Conservation (phyloP, 2,888 invertebrate genomes). For the Hermaeophaga mercurialis region DNA sequence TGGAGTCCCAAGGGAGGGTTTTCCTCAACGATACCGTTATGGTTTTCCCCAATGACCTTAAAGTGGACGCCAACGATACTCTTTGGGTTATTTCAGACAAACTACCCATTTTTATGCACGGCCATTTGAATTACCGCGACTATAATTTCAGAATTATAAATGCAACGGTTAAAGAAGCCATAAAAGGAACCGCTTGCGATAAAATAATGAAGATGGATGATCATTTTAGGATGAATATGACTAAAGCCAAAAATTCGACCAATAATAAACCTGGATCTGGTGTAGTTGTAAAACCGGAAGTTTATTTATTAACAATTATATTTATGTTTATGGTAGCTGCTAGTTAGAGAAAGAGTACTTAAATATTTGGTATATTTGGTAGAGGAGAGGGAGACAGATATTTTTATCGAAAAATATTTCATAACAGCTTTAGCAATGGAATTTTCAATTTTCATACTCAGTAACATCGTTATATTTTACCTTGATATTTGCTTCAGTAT, state of each 20-base stretch:
- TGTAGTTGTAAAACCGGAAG: not conserved
- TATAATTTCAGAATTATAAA: slow-evolving; percentile 75
- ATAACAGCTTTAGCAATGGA: no score
- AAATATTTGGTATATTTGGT: not conserved
- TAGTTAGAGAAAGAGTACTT: not conserved
- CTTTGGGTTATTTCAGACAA: slow-evolving; percentile 78
- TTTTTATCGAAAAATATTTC: no score
- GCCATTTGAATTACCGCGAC: slow-evolving; percentile 64
- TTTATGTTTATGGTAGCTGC: not conserved
- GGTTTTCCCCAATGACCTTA: slow-evolving; percentile 77
- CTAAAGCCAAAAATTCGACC: not conserved
- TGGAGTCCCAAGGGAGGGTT: slow-evolving; percentile 73
- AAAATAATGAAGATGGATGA: slow-evolving; percentile 56
- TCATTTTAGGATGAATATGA: slow-evolving; percentile 39
- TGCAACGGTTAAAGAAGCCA: slow-evolving; percentile 71
- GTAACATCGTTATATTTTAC: no score
- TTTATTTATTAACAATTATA: not conserved
- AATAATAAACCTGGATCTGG: not conserved
- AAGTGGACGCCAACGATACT: slow-evolving; percentile 72
- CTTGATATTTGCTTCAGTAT: no score
- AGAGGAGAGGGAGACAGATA: not conserved
- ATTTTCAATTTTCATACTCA: no score
- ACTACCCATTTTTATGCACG: slow-evolving; percentile 73
- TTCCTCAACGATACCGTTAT: slow-evolving; percentile 73
- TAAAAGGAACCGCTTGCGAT: slow-evolving; percentile 74